A percentile compares a stretch with the other conserved stretches of the same genome.
Conservation (phyloP, 2,888 invertebrate genomes). For the Perizoma flavofasciatum region DNA sequence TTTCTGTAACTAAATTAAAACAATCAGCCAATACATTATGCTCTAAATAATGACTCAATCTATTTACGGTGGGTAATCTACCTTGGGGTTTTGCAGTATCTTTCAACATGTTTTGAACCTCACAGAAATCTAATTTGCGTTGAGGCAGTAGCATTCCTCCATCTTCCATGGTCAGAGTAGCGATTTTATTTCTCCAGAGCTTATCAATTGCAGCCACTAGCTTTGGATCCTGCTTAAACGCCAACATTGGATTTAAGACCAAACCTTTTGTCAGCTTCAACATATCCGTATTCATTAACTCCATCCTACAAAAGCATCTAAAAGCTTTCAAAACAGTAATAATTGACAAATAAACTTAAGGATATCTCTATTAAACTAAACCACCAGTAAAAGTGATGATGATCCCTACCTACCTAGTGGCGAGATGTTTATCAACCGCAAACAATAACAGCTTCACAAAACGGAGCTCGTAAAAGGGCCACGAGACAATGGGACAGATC, state of each 20-base stretch:
- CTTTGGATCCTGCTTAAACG: slow-evolving; percentile 68
- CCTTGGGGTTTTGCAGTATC: slow-evolving; percentile 24
- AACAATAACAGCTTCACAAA: slow-evolving; percentile 83
- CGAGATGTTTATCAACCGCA: slow-evolving; percentile 83
- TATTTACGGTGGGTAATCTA: slow-evolving; percentile 1
- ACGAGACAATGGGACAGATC: slow-evolving; percentile 78
- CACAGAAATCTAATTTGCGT: slow-evolving; percentile 66
- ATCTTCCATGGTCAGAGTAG: slow-evolving; percentile 31
- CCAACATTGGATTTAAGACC: slow-evolving; percentile 46
- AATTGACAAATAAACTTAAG: slow-evolving; percentile 71
- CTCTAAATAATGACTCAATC: not conserved
- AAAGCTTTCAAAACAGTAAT: slow-evolving; percentile 60
- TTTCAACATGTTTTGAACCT: slow-evolving; percentile 63
- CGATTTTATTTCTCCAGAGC: slow-evolving; percentile 50
- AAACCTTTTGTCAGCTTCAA: slow-evolving; percentile 58
- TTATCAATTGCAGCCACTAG: slow-evolving; percentile 69
- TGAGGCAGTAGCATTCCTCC: slow-evolving; percentile 57
- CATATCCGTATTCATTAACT: slow-evolving; percentile 68
- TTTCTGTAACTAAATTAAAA: slow-evolving; percentile 38
- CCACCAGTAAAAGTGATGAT: slow-evolving; percentile 77
- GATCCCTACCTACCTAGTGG: slow-evolving; percentile 81
- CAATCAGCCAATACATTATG: not conserved
- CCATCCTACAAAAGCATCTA: slow-evolving; percentile 65
- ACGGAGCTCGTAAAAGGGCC: slow-evolving; percentile 80
- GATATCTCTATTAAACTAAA: slow-evolving; percentile 69